Conservation (phyloP, 2,113 vertebrate species). For the Calypte anna region DNA sequence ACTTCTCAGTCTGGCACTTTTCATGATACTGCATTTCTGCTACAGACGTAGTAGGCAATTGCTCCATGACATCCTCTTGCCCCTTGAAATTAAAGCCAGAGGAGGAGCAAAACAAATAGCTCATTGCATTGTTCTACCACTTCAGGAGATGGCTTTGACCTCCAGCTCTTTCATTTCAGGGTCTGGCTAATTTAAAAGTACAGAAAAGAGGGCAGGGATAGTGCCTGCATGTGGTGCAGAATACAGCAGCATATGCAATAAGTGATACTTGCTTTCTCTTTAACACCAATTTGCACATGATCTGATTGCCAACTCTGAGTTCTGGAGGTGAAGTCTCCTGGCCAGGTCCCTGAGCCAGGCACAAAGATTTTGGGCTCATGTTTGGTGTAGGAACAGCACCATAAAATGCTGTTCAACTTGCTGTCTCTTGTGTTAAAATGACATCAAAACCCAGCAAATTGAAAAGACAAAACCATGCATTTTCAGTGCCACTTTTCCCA, state of each 20-base stretch:
- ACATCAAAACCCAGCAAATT: conserved; percentile 9
- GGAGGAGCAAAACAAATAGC: background rate
- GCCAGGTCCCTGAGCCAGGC: background rate
- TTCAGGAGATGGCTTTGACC: background rate
- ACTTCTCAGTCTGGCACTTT: background rate
- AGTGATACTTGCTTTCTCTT: background rate
- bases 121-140: background rate
- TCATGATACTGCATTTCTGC: background rate
- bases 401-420: background rate
- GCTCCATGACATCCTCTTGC: background rate
- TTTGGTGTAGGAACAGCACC: background rate
- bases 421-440: background rate
- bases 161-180: background rate
- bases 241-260: background rate
- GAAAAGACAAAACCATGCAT: background rate
- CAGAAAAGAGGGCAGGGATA: background rate
- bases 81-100: background rate
- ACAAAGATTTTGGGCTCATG: background rate
- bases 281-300: background rate
- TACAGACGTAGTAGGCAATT: background rate
- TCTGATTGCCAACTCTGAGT: background rate
- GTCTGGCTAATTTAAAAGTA: background rate
- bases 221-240: background rate
- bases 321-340: background rate
- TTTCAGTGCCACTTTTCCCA: background rate